Evolutionary conservation across 2,888 invertebrate species (phyloP), one percentile per base, ranked within the genome.

Genomic region (Cephus spinipes): DNA sequence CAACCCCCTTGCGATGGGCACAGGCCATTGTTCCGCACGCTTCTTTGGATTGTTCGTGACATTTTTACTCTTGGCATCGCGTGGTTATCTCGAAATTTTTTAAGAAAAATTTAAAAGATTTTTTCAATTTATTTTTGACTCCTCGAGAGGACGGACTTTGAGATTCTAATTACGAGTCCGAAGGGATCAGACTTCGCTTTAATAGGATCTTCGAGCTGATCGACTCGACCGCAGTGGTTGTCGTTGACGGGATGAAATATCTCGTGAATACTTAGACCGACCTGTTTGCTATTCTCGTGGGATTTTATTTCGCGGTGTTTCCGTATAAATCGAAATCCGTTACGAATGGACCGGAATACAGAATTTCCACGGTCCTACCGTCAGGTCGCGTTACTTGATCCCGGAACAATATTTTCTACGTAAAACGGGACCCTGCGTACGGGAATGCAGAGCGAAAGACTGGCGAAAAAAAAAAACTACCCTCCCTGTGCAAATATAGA

Each of bases 361-460:
- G 80, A 86, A 90, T 90, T 90, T 90, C 89, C 89, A 90, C 88
- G 89, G 84, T 87, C 83, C 85, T 88, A 78, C 83, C 81, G 79
- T 76, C 80, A 85, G 87, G 85, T 84, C 82, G 83, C 86, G 88
- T 80, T 86, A 84, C 86, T 80, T 84, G 89, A 89, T 86, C 89
- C 80, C 77, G n/a, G 40, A 71, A 36, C 85, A 77, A 89, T 89
- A 87, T 85, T 85, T 89, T 84, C 78, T 81, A n/a, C 73, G 35
- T 32, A 76, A 79, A 74, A 77, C 74, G 76, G 69, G 30, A 69
- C 68, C 35, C 33, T 69, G 73, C n/a, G 34, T 11, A 74, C 23
- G 35, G 35, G 31, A 69, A 35, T 73, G 34, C 4, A 40, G 69
- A 31, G 76, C 69, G 30, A 68, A 15, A 35, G 33, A 77, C 69